phyloP scores from a whole-genome alignment of 1,140 invertebrate species.

The Nomia melanderi region DNA sequence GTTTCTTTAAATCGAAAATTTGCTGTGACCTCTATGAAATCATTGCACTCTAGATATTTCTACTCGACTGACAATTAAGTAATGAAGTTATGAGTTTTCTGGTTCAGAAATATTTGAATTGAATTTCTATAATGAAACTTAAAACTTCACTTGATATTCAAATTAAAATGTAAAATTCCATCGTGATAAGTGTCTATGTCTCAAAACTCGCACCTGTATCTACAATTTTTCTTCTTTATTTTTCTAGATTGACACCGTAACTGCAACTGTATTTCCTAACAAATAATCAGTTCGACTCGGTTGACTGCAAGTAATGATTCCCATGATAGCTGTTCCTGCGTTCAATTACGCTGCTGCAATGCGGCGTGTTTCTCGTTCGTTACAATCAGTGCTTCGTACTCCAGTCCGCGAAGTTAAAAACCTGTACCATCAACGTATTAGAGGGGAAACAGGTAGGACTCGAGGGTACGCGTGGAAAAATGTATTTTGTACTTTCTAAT shows the following conservation, averaged over 20 bases:
- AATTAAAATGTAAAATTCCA: too few species aligned
- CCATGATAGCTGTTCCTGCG: neutral
- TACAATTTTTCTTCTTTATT: too few species aligned
- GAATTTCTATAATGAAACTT: too few species aligned
- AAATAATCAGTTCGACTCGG: neutral
- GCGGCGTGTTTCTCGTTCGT: slow-evolving; percentile 30
- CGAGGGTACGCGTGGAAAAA: neutral
- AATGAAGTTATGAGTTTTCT: too few species aligned
- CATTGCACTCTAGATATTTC: too few species aligned
- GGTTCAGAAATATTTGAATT: too few species aligned
- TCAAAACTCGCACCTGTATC: too few species aligned
- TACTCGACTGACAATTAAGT: too few species aligned
- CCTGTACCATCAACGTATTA: neutral
- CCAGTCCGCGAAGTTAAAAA: slow-evolving; percentile 24
- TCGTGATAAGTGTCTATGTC: too few species aligned
- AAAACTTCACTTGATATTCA: too few species aligned
- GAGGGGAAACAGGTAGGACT: neutral
- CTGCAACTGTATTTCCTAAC: neutral
- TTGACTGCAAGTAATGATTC: neutral
- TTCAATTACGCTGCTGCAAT: slow-evolving; percentile 19
- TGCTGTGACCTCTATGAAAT: too few species aligned
- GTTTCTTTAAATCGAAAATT: too few species aligned
- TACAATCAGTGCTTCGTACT: slow-evolving; percentile 29
- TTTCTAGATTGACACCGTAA: neutral
- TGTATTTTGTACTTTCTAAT: neutral